Percentiles rank a stretch among this genome's conserved stretches.
Evolutionary conservation across 1,140 invertebrate genomes (phyloP).

Genomic region (Patella vulgata): DNA sequence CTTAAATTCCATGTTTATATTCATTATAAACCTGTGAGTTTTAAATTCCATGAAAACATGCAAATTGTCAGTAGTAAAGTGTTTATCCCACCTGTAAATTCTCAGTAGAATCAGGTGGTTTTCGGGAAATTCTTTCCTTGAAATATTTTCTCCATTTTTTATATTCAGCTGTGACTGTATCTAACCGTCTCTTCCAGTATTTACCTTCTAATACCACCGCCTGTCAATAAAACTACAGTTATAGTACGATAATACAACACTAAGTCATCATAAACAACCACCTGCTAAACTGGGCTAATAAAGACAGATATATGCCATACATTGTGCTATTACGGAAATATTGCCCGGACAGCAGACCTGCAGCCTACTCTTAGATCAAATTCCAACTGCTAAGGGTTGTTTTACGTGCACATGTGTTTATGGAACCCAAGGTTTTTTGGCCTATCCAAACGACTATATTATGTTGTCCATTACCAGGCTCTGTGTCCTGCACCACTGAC

Average conservation of each 20-base stretch:
- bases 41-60: neutral
- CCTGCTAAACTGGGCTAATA: too few relatives aligned
- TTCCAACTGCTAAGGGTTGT: too few relatives aligned
- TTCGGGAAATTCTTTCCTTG: constrained; percentile 66
- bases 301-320: too few relatives aligned
- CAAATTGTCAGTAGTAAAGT: neutral
- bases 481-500: too few relatives aligned
- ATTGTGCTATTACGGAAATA: too few relatives aligned
- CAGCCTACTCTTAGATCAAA: too few relatives aligned
- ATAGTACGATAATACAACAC: neutral
- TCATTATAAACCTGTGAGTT: neutral
- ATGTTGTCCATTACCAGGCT: too few relatives aligned
- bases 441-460: neutral
- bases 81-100: neutral
- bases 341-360: too few relatives aligned
- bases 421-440: neutral
- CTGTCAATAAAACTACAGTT: constrained; percentile 68
- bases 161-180: constrained; percentile 97
- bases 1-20: too few relatives aligned
- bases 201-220: constrained; percentile 96
- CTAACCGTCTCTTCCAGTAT: constrained; percentile 98
- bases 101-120: constrained; percentile 11
- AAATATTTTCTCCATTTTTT: constrained; percentile 99
- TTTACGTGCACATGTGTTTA: too few relatives aligned
- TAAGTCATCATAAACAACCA: too few relatives aligned